These are phyloP conservation scores for Delphinapterus leucas DNA, from an alignment of 2,113 vertebrate genomes.

Conservation along the genomic window DNA sequence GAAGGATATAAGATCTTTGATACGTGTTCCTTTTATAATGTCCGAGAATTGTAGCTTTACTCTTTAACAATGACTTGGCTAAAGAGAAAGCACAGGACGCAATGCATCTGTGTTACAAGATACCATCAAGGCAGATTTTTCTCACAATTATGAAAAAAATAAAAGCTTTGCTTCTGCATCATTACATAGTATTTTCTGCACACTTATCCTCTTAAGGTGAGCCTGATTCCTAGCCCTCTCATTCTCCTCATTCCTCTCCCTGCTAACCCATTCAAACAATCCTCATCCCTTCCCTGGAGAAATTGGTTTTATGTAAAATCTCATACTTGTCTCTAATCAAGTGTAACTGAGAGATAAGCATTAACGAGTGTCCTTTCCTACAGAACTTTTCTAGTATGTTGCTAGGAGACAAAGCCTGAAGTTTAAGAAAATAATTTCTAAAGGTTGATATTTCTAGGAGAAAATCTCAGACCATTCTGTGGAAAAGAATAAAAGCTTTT, in stretches of 20 bases:
- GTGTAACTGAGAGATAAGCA: not conserved
- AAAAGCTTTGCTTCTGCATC: not conserved
- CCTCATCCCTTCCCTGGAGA: not conserved
- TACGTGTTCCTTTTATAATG: not conserved
- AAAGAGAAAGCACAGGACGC: not conserved
- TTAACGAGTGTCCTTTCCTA: not conserved
- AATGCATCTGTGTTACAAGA: not conserved
- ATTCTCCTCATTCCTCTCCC: not conserved
- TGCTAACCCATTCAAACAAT: not conserved
- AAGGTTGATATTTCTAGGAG: constrained; percentile 22
- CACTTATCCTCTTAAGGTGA: not conserved
- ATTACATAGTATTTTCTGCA: not conserved
- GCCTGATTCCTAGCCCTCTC: not conserved
- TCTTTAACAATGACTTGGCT: not conserved
- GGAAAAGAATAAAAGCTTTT: constrained; percentile 14
- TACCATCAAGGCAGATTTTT: not conserved
- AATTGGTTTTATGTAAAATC: constrained; percentile 49
- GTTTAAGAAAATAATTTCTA: constrained; percentile 32
- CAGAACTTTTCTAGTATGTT: not conserved
- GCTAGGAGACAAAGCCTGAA: constrained; percentile 4
- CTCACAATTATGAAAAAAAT: not conserved
- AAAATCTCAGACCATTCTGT: constrained; percentile 7
- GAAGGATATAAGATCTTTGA: not conserved
- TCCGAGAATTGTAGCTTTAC: not conserved
- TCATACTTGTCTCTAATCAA: not conserved